phyloP scores from a whole-genome alignment of 2,113 vertebrate genomes.

The Ginglymostoma cirratum region DNA sequence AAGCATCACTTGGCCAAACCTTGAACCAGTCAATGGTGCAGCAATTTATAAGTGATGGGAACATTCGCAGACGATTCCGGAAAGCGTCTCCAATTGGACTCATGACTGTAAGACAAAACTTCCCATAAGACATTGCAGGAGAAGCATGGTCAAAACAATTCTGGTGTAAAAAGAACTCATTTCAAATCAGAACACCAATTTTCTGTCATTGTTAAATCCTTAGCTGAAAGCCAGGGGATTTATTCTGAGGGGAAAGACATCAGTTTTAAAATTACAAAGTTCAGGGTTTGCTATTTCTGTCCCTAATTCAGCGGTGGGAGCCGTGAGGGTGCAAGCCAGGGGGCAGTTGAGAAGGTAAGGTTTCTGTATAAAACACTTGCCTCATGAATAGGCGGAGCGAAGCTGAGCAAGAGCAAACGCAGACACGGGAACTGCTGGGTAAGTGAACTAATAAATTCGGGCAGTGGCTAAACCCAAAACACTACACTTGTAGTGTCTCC shows the following conservation, averaged over 20 bases:
- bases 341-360: too few species aligned
- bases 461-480: too few species aligned
- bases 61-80: constrained; percentile 82
- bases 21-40: constrained; percentile 96
- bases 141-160: background rate
- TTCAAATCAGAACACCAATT: background rate
- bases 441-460: too few species aligned
- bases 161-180: background rate
- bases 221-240: constrained; percentile 38
- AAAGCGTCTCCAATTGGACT: constrained; percentile 89
- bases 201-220: background rate
- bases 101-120: constrained; percentile 63
- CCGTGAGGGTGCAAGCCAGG: too few species aligned
- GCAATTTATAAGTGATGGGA: constrained; percentile 88
- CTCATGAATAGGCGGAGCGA: too few species aligned
- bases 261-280: background rate
- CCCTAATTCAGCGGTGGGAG: too few species aligned
- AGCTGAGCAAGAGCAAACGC: too few species aligned
- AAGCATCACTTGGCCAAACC: constrained; percentile 80
- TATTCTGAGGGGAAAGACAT: background rate
- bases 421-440: too few species aligned
- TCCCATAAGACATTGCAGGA: background rate
- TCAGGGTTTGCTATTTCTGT: too few species aligned
- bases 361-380: too few species aligned
- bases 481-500: too few species aligned